A percentile compares a stretch with the other conserved stretches of the same genome.
Conservation (phyloP, 53 echinoderm and acorn worm species). For the Patiria pectinifera region DNA sequence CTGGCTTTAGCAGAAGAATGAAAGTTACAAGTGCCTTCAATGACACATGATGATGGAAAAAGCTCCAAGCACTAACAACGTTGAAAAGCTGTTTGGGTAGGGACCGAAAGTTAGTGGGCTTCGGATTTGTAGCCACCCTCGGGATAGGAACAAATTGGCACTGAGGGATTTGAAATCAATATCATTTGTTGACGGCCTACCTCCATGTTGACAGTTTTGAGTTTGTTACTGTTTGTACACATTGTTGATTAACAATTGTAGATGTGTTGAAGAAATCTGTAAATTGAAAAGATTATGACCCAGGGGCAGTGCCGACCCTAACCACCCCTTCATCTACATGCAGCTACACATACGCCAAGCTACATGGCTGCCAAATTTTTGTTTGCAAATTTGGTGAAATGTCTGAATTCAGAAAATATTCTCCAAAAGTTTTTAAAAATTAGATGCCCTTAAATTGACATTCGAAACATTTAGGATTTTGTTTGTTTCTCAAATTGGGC, state of each 20-base stretch:
- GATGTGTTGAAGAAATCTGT: background rate
- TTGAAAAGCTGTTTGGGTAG: constrained; percentile 44
- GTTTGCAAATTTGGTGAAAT: no score
- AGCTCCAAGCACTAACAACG: background rate
- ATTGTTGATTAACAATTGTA: background rate
- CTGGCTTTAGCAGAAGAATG: background rate
- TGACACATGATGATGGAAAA: background rate
- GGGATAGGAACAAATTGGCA: constrained; percentile 17
- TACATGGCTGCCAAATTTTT: no score
- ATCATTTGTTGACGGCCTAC: constrained; percentile 1
- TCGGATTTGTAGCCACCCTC: background rate
- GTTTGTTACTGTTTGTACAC: background rate
- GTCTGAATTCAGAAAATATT: no score
- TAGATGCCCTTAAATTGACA: no score
- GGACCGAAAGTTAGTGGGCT: background rate
- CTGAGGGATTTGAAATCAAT: constrained; percentile 42
- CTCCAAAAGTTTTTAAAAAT: no score
- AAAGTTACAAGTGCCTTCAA: constrained; percentile 41
- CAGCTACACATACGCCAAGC: no score
- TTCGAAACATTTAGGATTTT: no score
- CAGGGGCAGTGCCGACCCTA: no score
- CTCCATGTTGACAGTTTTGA: background rate
- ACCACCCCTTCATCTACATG: no score
- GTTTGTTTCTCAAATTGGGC: no score
- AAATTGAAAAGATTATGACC: background rate